These are phyloP conservation scores for Pomacea maculata DNA, from an alignment of 1,140 invertebrate species.

Conservation along the genomic window DNA sequence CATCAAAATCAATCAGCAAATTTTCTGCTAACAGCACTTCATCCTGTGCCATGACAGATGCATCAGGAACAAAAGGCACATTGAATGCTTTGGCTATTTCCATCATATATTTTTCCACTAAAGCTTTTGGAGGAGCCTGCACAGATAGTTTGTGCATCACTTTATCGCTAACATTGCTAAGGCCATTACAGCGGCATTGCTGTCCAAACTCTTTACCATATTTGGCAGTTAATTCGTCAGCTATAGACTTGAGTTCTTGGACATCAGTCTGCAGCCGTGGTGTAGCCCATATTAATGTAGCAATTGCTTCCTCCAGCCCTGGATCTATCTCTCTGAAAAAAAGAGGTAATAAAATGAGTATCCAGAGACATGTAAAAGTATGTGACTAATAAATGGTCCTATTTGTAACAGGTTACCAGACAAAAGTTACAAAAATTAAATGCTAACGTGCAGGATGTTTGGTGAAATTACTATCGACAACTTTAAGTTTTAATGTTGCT, in stretches of 20 bases:
- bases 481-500: too few species aligned
- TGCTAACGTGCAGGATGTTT: too few species aligned
- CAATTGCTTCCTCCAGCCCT: constrained; percentile 94
- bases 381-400: too few species aligned
- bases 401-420: too few species aligned
- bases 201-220: constrained; percentile 92
- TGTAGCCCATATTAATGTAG: constrained; percentile 95
- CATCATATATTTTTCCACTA: constrained; percentile 85
- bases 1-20: constrained; percentile 79
- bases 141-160: constrained; percentile 95
- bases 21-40: constrained; percentile 74
- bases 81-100: constrained; percentile 91
- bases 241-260: constrained; percentile 87
- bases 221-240: constrained; percentile 88
- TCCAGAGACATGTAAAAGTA: not conserved
- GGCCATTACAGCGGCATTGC: constrained; percentile 57
- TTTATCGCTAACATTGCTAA: constrained; percentile 89
- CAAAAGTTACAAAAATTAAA: too few species aligned
- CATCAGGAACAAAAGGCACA: constrained; percentile 62
- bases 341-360: constrained; percentile 13
- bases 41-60: constrained; percentile 81
- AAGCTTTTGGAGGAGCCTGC: constrained; percentile 93
- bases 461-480: too few species aligned
- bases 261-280: constrained; percentile 74
- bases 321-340: constrained; percentile 84